Evolutionary conservation across 2,888 invertebrate genomes (phyloP).

Genomic region (Amorpha juglandis): DNA sequence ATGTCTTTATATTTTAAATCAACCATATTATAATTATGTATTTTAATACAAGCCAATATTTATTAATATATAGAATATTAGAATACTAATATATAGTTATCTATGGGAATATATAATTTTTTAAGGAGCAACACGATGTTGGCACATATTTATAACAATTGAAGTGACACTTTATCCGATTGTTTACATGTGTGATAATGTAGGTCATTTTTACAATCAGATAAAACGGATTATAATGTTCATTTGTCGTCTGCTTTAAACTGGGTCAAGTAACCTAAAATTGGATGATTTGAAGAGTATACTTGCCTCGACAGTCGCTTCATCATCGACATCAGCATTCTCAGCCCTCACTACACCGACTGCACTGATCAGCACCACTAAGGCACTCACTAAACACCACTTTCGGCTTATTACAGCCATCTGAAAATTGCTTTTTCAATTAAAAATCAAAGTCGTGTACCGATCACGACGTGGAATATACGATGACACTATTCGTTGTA

Average conservation of each 20-base stretch:
- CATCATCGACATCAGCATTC: constrained; percentile 61
- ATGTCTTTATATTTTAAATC: too few relatives aligned
- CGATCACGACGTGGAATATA: not conserved
- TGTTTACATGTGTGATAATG: constrained; percentile 27
- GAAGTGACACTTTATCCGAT: constrained; percentile 3
- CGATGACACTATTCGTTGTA: not conserved
- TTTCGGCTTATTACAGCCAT: constrained; percentile 68
- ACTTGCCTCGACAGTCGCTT: constrained; percentile 74
- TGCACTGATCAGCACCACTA: constrained; percentile 58
- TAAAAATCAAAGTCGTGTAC: not conserved
- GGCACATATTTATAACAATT: not conserved
- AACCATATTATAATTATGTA: too few relatives aligned
- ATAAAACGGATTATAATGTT: constrained; percentile 29
- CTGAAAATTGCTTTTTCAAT: constrained; percentile 55
- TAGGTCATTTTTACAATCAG: constrained; percentile 35
- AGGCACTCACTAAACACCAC: constrained; percentile 56
- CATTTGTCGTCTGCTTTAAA: constrained; percentile 32
- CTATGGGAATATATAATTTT: too few relatives aligned
- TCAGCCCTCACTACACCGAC: constrained; percentile 51
- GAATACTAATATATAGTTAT: too few relatives aligned
- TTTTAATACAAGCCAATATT: too few relatives aligned
- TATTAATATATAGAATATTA: too few relatives aligned
- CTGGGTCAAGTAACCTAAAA: constrained; percentile 55
- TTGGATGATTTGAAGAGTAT: constrained; percentile 11
- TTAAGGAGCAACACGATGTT: not conserved